A percentile compares a stretch with the other conserved stretches of the same genome.
These are phyloP conservation scores for Plumapathes pennacea DNA, from an alignment of 92 coral and sea anemone species.

Conservation along the genomic window DNA sequence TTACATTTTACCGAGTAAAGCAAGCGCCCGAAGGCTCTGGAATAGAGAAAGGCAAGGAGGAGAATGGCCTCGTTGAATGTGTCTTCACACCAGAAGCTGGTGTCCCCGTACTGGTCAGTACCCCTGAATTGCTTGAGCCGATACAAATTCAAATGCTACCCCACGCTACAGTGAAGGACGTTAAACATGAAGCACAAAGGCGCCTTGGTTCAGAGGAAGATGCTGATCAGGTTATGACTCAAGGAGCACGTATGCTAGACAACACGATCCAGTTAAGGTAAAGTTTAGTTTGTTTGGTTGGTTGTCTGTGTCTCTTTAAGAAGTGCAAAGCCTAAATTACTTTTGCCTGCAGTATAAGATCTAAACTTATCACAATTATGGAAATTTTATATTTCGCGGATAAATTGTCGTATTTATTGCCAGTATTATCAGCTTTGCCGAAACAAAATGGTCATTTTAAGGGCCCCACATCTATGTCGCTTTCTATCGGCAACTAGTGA, in stretches of 20 bases:
- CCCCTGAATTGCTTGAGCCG: background rate
- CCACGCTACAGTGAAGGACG: slow-evolving; percentile 12
- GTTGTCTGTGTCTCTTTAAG: background rate
- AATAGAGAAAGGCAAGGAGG: slow-evolving; percentile 8
- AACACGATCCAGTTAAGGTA: slow-evolving; percentile 6
- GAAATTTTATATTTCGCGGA: too few species aligned
- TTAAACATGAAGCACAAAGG: slow-evolving; percentile 11
- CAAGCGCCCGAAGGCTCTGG: slow-evolving; percentile 15
- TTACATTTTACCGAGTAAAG: slow-evolving; percentile 27
- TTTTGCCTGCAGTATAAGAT: too few species aligned
- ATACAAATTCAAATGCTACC: background rate
- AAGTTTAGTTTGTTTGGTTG: background rate
- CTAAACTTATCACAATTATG: too few species aligned
- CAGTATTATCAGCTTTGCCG: too few species aligned
- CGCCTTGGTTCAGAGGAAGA: background rate
- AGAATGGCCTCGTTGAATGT: slow-evolving; percentile 19
- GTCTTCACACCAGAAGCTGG: slow-evolving; percentile 19
- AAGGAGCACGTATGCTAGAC: background rate
- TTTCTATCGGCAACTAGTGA: too few species aligned
- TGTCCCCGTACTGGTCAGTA: background rate
- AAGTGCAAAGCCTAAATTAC: background rate
- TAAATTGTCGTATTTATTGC: too few species aligned
- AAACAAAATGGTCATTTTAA: too few species aligned
- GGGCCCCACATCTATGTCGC: too few species aligned
- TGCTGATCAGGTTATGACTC: slow-evolving; percentile 11